Evolutionary conservation across 2,888 invertebrate genomes (phyloP), one percentile per base, ranked within the genome.

Genomic region (Orchesellides sinensis): DNA sequence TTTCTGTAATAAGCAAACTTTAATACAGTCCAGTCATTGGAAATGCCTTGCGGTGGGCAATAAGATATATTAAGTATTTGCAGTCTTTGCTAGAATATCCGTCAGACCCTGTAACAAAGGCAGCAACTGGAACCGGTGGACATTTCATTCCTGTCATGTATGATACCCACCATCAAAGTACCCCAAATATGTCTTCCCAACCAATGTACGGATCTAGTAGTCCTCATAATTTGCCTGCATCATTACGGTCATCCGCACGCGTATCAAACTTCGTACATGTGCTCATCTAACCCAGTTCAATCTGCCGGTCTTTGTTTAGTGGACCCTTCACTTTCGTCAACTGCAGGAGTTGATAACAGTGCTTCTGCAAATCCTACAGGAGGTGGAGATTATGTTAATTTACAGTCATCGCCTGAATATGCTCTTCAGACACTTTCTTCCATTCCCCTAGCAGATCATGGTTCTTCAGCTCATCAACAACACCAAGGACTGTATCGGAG

Each of bases 61-160:
- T 95, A 82, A 93, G 93, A 86, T 95, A 95, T 90, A 95, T 95
- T 87, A 91, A 94, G 32, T 94, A 95, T 88, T 90, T 95, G 86
- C 94, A 95, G 89, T 92, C 92, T 84, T 90, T 93, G 88, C 89
- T 94, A 66, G 85, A 85, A 2, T 35, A 65, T 25, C 83, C 83
- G 1, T 23, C 65, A 45, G n/a, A n/a, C n/a, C n/a, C n/a, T n/a
- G n/a, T n/a, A n/a, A n/a, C n/a, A n/a, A 2, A 6, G 4, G 35
- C n/a, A 8, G 1, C 29, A 6, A 45, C 23, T 32, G 19, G 21
- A 3, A n/a, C 52, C 0, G 32, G 47, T 2, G 68, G 68, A 1
- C 69, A 69, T 27, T 78, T 63, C 17, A 25, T 54, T 6, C 17
- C 69, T 49, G 12, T 69, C 1, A 59, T 78, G 63, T 78, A 78